Base-by-base conservation (phyloP, 2,113 vertebrate genomes). In the Heptranchias perlo region DNA sequence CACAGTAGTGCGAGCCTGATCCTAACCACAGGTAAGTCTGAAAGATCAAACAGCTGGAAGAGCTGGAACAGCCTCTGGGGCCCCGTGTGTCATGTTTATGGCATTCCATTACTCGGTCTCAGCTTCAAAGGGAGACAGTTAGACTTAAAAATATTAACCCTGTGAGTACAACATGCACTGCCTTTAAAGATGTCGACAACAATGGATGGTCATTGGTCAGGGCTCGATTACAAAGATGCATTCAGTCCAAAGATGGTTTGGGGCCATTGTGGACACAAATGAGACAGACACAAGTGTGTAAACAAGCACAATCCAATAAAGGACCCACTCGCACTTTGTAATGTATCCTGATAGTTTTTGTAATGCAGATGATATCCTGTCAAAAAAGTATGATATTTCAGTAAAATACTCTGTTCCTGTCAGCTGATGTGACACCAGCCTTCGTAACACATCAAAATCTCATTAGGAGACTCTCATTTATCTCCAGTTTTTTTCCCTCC, bases 21-120 rank as follows among this genome's bases (percentile, higher is more conserved):
- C 44, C 65, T 69, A 52, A 69, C 94, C 94, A 95, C 94, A 95
- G 94, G 94, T 95, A 95, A 69, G 47, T 95, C 31, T 65, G 92
- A 65, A 67, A 95, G 65, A 95, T 95, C 94, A 95, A 95, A 69
- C 94, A 95, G 64, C 64, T 95, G 65, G 94, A 95, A 95, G 44
- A 69, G 61, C 62, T 31, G 23, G 8, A 47, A 47, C 64, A 47
- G 94, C 65, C 62, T 69, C 94, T 35, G 25, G 65, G 94, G 94
- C 94, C 25, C 76, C 65, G 3, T 69, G 64, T 69, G 94, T 95
- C 94, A 95, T 47, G 94, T 95, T 69, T 95, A 95, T 73, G 44
- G 62, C 47, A 73, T 95, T 69, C 94, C 65, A 95, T 95, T 95
- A 95, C 44, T 67, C 94, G 73, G 4, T 95, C 64, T 6, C 44